These are phyloP conservation scores for Halictus rubicundus DNA, from an alignment of 1,140 invertebrate genomes.

Conservation along the genomic window DNA sequence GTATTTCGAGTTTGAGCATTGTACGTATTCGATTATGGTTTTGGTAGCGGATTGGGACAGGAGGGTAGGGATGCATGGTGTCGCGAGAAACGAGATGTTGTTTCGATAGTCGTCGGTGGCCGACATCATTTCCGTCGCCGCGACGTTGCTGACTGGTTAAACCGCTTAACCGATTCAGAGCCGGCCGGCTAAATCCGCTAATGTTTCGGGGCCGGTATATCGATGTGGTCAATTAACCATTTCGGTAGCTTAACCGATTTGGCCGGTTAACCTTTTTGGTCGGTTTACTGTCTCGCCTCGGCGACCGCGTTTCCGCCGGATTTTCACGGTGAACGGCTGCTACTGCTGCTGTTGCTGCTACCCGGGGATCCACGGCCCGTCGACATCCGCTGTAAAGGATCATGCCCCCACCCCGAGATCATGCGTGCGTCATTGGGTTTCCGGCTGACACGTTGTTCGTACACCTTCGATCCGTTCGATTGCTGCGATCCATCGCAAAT, in stretches of 20 bases:
- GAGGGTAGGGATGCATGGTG: neutral
- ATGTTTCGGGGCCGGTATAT: slow-evolving; percentile 38
- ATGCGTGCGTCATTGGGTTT: neutral
- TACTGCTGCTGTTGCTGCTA: no score
- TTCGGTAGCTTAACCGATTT: slow-evolving; percentile 46
- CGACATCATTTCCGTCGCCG: slow-evolving; percentile 33
- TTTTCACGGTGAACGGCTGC: slow-evolving; percentile 14
- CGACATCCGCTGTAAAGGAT: neutral
- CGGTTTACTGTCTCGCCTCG: slow-evolving; percentile 29
- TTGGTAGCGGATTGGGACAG: no score
- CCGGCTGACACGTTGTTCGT: no score
- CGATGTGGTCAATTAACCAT: slow-evolving; percentile 50
- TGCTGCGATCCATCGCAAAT: no score
- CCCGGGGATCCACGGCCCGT: neutral
- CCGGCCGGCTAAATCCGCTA: slow-evolving; percentile 41
- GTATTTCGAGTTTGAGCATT: no score
- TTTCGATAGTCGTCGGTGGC: neutral
- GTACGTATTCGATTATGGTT: no score
- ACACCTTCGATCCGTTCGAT: no score
- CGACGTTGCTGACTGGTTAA: slow-evolving; percentile 43
- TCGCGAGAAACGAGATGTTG: neutral
- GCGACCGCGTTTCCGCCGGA: neutral
- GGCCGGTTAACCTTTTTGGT: slow-evolving; percentile 41
- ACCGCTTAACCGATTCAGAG: slow-evolving; percentile 47
- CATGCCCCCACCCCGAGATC: neutral